Conservation (phyloP, 2,797 vertebrate species). For the Moxostoma hubbsi region DNA sequence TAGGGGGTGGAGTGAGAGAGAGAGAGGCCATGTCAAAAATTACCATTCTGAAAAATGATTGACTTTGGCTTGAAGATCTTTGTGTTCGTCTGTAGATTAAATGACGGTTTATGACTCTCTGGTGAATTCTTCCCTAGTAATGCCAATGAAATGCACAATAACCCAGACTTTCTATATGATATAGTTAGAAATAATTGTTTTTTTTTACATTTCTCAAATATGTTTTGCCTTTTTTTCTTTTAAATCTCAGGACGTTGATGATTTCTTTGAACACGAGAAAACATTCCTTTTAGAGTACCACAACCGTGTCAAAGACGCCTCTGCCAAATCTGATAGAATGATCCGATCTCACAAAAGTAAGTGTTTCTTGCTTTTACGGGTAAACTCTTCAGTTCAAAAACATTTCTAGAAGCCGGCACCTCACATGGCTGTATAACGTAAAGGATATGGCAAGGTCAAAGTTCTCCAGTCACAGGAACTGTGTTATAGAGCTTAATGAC, state of each 20-base stretch:
- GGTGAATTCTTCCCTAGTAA: constrained; percentile 20
- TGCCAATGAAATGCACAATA: background rate
- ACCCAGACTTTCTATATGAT: background rate
- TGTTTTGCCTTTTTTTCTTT: background rate
- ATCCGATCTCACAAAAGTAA: constrained; percentile 98
- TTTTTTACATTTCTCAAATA: background rate
- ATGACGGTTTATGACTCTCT: constrained; percentile 11
- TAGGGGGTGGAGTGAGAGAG: constrained; percentile 15
- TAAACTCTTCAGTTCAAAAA: background rate
- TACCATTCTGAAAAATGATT: constrained; percentile 22
- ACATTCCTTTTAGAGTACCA: constrained; percentile 98
- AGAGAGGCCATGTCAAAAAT: background rate
- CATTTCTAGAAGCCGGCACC: background rate
- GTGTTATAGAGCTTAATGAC: no score
- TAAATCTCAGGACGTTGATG: constrained; percentile 90
- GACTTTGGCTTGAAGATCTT: constrained; percentile 4
- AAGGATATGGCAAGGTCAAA: constrained; percentile 7
- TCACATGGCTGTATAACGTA: background rate
- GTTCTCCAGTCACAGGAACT: constrained; percentile 23
- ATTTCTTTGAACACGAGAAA: constrained; percentile 98
- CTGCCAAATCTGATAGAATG: constrained; percentile 95
- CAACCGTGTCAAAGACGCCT: constrained; percentile 95
- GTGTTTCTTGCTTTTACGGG: constrained; percentile 51
- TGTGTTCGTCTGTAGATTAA: background rate
- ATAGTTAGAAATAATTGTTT: no score